Evolutionary conservation across 2,888 invertebrate genomes (phyloP), one percentile per base, ranked within the genome.

Genomic region (Barypeithes pellucidus): DNA sequence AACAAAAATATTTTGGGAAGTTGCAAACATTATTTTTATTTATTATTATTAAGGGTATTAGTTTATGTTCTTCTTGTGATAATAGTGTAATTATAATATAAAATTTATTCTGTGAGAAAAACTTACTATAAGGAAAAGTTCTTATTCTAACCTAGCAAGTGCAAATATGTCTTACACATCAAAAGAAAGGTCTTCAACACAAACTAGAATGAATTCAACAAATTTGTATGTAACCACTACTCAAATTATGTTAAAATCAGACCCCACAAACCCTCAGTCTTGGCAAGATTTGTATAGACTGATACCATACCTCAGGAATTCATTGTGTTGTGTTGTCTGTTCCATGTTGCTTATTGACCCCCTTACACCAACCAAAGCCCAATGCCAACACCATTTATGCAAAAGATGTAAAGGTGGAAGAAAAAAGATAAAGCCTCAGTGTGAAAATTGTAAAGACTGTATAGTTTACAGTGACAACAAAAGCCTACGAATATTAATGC

Each of bases 341-440:
- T 93, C 93, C 75, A 92, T 93, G 83, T 88, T 97, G 78, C 86
- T 96, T 69, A 91, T 92, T 78, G 93, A 94, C 82, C 96, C 97
- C 5, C 92, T 92, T 82, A 92, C 94, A 39, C 95, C 96, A 14
- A 90, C 90, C 18, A 91, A 91, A 80, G 91, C 91, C 3, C 91
- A 91, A 76, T 97, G 97, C 86, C 94, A 94, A 85, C 97, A 97
- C 86, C 94, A 95, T 87, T 94, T 97, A 43, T 97, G 97, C 85
- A 92, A 91, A 79, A 89, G 90, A 65, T 97, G 97, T 84, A 89
- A 93, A 82, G 95, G 95, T 57, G 95, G 95, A 3, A 91, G 93
- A 79, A 96, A 96, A 86, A 92, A 93, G 84, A 88, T 96, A 60
- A 94, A 94, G 82, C 95, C 96, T 0, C 90, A 92, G 0, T 97